phyloP scores from a whole-genome alignment of 2,113 vertebrate genomes.

The Rhea americana region DNA sequence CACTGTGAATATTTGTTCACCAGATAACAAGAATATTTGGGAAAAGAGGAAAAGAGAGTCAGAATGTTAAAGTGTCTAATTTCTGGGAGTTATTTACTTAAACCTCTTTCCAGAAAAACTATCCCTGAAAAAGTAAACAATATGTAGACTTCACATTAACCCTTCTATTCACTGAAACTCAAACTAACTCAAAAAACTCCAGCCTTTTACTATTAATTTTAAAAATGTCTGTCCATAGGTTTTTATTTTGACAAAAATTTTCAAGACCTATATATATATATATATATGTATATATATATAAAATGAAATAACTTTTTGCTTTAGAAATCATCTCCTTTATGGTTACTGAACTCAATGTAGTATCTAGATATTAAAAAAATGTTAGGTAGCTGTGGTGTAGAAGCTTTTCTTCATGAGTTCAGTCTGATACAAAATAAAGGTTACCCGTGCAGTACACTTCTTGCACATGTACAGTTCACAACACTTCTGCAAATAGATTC shows the following conservation, averaged over 20 bases:
- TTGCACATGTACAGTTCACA: not conserved
- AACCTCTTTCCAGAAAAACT: not conserved
- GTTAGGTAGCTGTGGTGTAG: not conserved
- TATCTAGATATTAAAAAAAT: not conserved
- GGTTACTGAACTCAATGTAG: not conserved
- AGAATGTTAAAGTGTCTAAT: not conserved
- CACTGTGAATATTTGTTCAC: not conserved
- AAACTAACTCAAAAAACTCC: not conserved
- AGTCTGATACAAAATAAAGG: not conserved
- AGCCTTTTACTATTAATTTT: not conserved
- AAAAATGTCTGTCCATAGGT: not conserved
- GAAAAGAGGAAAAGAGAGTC: not conserved
- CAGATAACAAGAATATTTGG: not conserved
- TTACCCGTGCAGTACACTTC: not conserved
- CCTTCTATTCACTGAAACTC: not conserved
- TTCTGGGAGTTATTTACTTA: not conserved
- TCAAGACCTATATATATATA: not conserved
- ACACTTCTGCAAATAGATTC: not conserved
- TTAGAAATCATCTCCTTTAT: not conserved
- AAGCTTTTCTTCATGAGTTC: not conserved
- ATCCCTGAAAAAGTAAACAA: not conserved
- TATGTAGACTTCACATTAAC: not conserved
- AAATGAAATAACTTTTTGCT: not conserved
- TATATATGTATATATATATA: not conserved
- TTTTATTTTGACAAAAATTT: not conserved